Conservation (phyloP, 2,113 vertebrate species). For the Stegastes partitus region DNA sequence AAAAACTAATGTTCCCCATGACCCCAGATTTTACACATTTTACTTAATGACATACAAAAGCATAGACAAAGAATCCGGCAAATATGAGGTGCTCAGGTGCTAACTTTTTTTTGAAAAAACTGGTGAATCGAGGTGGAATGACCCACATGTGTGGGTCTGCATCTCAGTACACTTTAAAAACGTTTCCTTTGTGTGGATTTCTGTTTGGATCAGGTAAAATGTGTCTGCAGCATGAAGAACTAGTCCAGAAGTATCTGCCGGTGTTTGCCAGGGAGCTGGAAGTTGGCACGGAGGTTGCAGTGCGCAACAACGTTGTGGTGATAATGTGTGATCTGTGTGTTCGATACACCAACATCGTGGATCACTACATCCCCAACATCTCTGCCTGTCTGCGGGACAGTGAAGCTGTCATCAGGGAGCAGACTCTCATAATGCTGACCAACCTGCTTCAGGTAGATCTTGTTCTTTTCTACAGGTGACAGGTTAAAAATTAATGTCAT, state of each 20-base stretch:
- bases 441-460: slow-evolving; percentile 91
- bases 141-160: too few relatives aligned
- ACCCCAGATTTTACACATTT: too few relatives aligned
- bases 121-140: too few relatives aligned
- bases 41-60: too few relatives aligned
- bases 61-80: too few relatives aligned
- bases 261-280: slow-evolving; percentile 93
- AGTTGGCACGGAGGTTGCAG: slow-evolving; percentile 84
- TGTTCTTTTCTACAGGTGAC: background rate
- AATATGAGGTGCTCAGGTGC: too few relatives aligned
- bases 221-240: slow-evolving; percentile 92
- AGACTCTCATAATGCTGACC: slow-evolving; percentile 93
- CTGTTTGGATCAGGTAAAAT: slow-evolving; percentile 87
- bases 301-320: slow-evolving; percentile 91
- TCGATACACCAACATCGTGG: slow-evolving; percentile 92
- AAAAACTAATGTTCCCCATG: too few relatives aligned
- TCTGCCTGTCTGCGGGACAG: slow-evolving; percentile 90
- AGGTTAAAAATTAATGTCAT: too few relatives aligned
- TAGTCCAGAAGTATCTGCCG: slow-evolving; percentile 89
- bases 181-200: background rate
- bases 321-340: slow-evolving; percentile 94
- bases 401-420: slow-evolving; percentile 89
- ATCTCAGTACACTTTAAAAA: too few relatives aligned
- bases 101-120: too few relatives aligned
- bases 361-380: slow-evolving; percentile 91